Evolutionary conservation across 2,113 vertebrate species (phyloP).

Genomic region (Stigmatopora nigra): DNA sequence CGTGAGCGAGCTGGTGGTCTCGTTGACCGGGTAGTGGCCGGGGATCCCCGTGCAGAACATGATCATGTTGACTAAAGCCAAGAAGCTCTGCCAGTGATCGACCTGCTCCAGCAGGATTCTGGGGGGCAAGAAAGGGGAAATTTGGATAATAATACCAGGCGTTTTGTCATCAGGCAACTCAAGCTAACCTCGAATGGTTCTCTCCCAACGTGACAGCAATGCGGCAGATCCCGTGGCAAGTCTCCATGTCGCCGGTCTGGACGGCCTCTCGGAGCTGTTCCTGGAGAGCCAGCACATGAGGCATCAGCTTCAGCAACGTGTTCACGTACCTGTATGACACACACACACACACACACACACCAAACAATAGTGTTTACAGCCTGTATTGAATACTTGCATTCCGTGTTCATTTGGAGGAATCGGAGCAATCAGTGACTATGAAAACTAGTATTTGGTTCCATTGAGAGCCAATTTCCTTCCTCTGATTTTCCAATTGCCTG

Average conservation of each 20-base stretch:
- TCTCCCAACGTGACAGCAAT: constrained; percentile 91
- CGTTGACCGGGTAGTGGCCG: constrained; percentile 95
- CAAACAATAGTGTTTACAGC: neutral
- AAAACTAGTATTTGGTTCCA: neutral
- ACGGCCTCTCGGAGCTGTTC: constrained; percentile 91
- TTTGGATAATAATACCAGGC: neutral
- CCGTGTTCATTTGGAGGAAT: neutral
- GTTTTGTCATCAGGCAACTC: neutral
- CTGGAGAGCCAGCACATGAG: constrained; percentile 87
- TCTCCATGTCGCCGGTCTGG: constrained; percentile 97
- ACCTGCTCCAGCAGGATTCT: constrained; percentile 95
- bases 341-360: constrained; percentile 11
- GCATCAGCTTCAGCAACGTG: constrained; percentile 93
- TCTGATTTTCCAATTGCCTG: constrained; percentile 21
- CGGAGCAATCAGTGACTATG: neutral
- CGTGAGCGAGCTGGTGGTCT: constrained; percentile 97
- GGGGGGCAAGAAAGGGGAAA: neutral
- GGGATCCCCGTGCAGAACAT: constrained; percentile 99
- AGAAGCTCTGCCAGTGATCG: constrained; percentile 97
- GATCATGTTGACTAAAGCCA: constrained; percentile 98
- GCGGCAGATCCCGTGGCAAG: constrained; percentile 93
- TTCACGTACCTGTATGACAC: constrained; percentile 82
- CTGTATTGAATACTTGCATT: neutral
- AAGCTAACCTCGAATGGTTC: constrained; percentile 86
- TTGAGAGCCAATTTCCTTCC: constrained; percentile 4